Base-by-base conservation (phyloP, 2,888 invertebrate genomes). In the Latrodectus elegans region DNA sequence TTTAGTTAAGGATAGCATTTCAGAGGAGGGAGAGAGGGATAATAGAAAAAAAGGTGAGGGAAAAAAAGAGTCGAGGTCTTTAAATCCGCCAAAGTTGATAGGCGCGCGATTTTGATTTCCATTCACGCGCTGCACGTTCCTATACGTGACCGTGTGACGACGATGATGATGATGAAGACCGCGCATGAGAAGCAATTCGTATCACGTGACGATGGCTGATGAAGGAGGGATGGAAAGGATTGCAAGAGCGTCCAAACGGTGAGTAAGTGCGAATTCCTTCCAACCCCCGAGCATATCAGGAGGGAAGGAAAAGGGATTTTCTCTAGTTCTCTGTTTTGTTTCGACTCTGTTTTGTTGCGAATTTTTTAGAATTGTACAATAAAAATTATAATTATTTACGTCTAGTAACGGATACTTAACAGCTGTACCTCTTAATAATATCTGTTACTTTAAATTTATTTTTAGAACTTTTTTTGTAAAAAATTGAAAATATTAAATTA, bases 131-230 rank as follows among this genome's bases (percentile, higher is more conserved):
- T 53, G 26, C 11, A 14, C 9, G 52, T 49, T 51, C 71, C 83
- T 71, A 75, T 75, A 82, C 82, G 55, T 49, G 82, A 74, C 74
- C 51, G n/a, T 53, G 17, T 3, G 60, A 81, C 73, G 60, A 64
- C n/a, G 26, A 26, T 15, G 53, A 64, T n/a, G 75, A 22, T 75
- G 75, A 74, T 17, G 26, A 55, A 26, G 55, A n/a, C 38, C 60
- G 49, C 9, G 15, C 14, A 49, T 60, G 60, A 60, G n/a, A 11
- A 60, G 60, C 60, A 60, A 60, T 60, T n/a, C 60, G 14, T 60
- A n/a, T 60, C 74, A 82, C 68, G 68, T 55, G 79, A 49, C 17
- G 72, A 80, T 51, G 64, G 72, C 17, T 80, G 49, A 55, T 72
- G 80, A 80, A 51, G 72, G 12, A 49, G n/a, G 15, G 9, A 49